Evolutionary conservation across 2,113 vertebrate genomes (phyloP), one percentile per base, ranked within the genome.

Genomic region (Dromiciops gliroides): DNA sequence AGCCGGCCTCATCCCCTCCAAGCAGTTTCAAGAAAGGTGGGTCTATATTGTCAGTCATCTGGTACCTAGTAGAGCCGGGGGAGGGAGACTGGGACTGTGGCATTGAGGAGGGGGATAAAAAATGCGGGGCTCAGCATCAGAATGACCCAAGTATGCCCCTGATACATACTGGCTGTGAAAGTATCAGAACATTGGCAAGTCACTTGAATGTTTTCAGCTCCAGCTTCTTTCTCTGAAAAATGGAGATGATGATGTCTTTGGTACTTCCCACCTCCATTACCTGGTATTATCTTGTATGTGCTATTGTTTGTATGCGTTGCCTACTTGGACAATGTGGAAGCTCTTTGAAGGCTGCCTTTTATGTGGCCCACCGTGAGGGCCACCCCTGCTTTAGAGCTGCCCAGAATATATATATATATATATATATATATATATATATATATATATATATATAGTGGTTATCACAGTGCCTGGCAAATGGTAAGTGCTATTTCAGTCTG

Each of bases 1-100:
- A 0, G 99, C 99, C 0, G 99, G 99, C 26, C 98, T 99, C 93
- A 99, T 99, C 91, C 99, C 99, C 48, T 99, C 99, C 0, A 99
- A 99, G 44, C 99, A 99, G 97, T 99, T 99, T 97, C 99, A 99
- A 96, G 99, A 99, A 98, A 99, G 99, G 99, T 99, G 92, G 98
- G 99, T 98, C 95, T 92, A 12, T 94, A 67, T 6, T 0, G 0
- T 94, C 67, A 83, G 67, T 83, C n/a, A 23, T 23, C n/a, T 83
- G 67, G 19, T 44, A 83, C 19, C n/a, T 23, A 83, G n/a, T n/a
- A 44, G n/a, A 83, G n/a, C 60, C 0, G 8, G 37, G 1, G 25
- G 47, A 50, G 28, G 91, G 47, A 52, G 67, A 37, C n/a, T 91
- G 67, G 44, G 14, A 67, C 11, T 75, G 0, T 0, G 10, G 37